Evolutionary conservation across 2,113 vertebrate species (phyloP).

Genomic region (Oreotrochilus melanogaster): DNA sequence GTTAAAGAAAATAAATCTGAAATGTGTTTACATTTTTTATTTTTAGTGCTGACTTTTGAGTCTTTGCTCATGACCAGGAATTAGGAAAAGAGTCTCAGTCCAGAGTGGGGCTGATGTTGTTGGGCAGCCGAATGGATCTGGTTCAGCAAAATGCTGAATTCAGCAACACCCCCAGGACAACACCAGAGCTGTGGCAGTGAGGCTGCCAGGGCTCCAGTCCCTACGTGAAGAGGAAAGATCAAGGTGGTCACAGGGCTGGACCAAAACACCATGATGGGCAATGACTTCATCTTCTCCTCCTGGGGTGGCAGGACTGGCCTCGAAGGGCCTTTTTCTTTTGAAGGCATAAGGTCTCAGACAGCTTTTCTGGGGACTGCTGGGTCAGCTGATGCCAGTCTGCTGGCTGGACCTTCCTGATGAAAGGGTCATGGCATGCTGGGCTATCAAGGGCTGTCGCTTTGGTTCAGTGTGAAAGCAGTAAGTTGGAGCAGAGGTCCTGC

Average conservation of each 20-base stretch:
- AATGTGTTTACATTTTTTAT: not conserved
- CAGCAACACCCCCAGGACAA: fast-evolving
- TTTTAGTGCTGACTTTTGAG: not conserved
- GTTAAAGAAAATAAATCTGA: not conserved
- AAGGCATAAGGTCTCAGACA: not conserved
- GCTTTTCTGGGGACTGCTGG: not conserved
- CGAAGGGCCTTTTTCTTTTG: not conserved
- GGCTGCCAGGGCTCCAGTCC: not conserved
- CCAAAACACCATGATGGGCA: fast-evolving
- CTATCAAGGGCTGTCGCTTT: not conserved
- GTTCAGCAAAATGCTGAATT: not conserved
- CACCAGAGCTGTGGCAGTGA: not conserved
- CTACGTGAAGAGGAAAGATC: not conserved
- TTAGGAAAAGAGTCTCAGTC: not conserved
- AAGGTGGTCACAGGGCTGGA: not conserved
- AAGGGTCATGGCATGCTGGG: fast-evolving
- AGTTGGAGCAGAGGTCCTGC: slow-evolving; percentile 37
- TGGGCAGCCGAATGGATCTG: not conserved
- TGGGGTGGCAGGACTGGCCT: not conserved
- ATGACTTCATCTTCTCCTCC: not conserved
- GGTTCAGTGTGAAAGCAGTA: not conserved
- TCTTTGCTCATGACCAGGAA: not conserved
- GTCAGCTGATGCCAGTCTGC: not conserved
- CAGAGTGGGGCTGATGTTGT: not conserved
- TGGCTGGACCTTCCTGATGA: not conserved